These are phyloP conservation scores for Phrixothrix hirtus DNA, from an alignment of 2,888 invertebrate genomes.

Conservation along the genomic window DNA sequence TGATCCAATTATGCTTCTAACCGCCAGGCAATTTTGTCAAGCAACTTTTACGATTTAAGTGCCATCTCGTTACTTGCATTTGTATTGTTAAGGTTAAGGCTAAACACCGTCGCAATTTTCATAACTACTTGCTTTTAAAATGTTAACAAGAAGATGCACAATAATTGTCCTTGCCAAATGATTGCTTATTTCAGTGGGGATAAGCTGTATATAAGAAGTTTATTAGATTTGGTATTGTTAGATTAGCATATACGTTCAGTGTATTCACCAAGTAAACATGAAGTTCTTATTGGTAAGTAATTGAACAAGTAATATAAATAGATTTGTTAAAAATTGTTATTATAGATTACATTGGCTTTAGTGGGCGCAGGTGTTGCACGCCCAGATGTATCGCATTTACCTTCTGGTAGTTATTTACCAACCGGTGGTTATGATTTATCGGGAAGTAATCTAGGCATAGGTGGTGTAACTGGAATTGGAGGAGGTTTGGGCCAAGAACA, in stretches of 20 bases:
- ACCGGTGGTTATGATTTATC: not conserved
- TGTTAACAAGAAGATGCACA: no score
- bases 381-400: conserved; percentile 5
- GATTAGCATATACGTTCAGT: not conserved
- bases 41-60: no score
- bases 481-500: conserved; percentile 32
- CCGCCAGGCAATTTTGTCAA: no score
- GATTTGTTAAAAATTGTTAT: not conserved
- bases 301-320: not conserved
- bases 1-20: no score
- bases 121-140: not conserved
- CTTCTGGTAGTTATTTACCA: conserved; percentile 12
- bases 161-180: no score
- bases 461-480: not conserved
- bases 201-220: not conserved
- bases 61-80: no score
- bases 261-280: no score
- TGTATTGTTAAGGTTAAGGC: no score
- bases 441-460: not conserved
- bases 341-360: conserved; percentile 42
- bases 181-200: no score
- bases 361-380: conserved; percentile 45
- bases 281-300: not conserved
- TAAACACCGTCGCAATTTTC: no score
- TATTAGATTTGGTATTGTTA: not conserved